These are phyloP conservation scores for Steinernema khuongi DNA, from an alignment of 1,140 invertebrate genomes.

Conservation along the genomic window DNA sequence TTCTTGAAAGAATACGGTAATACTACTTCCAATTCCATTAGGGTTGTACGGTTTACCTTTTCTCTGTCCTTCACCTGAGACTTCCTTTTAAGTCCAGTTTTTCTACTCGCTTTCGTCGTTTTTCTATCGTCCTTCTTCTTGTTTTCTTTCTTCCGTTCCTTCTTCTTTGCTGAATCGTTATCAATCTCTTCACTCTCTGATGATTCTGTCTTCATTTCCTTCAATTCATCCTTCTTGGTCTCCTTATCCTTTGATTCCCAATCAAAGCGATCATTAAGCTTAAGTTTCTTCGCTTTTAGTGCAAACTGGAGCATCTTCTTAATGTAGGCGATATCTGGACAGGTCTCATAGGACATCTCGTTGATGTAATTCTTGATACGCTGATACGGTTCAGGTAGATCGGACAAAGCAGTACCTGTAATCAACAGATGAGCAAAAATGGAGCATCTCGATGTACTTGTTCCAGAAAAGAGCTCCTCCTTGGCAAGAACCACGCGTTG, in stretches of 20 bases:
- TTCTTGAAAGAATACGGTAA: background rate
- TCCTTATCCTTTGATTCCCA: slow-evolving; percentile 4
- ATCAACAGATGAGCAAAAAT: background rate
- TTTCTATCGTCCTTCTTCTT: slow-evolving; percentile 11
- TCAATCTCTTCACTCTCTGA: too few relatives aligned
- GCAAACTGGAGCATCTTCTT: background rate
- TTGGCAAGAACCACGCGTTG: slow-evolving; percentile 14
- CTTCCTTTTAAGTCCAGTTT: background rate
- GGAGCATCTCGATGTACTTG: slow-evolving; percentile 7
- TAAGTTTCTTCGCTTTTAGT: slow-evolving; percentile 8
- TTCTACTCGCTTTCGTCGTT: background rate
- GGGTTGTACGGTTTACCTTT: background rate
- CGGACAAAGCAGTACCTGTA: background rate
- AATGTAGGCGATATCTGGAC: slow-evolving; percentile 6
- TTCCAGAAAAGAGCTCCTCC: slow-evolving; percentile 16
- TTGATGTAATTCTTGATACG: background rate
- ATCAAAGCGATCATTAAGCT: background rate
- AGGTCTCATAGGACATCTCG: background rate
- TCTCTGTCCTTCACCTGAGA: background rate
- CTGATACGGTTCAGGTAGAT: slow-evolving; percentile 4
- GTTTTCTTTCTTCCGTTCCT: background rate
- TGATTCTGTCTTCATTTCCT: background rate
- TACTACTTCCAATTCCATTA: background rate
- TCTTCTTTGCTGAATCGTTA: too few relatives aligned
- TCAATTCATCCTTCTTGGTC: background rate